Evolutionary conservation across 2,888 invertebrate genomes (phyloP).

Genomic region (Peribatodes rhomboidaria): DNA sequence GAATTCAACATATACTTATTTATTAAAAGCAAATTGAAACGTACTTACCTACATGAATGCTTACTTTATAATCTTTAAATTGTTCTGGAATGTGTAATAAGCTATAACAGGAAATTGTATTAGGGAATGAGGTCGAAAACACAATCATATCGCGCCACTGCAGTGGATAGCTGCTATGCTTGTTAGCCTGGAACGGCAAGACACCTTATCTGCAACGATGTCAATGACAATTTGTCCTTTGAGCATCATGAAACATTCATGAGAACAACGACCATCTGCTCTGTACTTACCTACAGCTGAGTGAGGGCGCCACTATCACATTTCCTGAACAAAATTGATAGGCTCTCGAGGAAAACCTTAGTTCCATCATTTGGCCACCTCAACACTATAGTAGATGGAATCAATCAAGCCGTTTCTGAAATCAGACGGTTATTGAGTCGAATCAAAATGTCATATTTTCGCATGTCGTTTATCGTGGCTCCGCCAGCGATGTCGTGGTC

Average conservation of each 20-base stretch:
- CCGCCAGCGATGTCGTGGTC: constrained; percentile 61
- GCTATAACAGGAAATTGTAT: constrained; percentile 44
- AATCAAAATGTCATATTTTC: constrained; percentile 66
- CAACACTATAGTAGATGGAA: neutral
- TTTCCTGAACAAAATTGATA: neutral
- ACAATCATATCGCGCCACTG: constrained; percentile 26
- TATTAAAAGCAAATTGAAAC: neutral
- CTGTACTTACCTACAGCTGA: neutral
- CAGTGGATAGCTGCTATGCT: neutral
- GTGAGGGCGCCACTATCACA: neutral
- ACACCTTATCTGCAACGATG: constrained; percentile 23
- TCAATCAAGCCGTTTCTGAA: constrained; percentile 16
- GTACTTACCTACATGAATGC: neutral
- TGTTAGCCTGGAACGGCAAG: constrained; percentile 10
- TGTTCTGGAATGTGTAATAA: constrained; percentile 37
- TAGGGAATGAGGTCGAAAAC: constrained; percentile 44
- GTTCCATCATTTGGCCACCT: neutral
- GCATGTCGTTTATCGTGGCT: constrained; percentile 60
- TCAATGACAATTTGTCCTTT: constrained; percentile 28
- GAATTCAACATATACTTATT: too few relatives aligned
- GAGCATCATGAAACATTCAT: constrained; percentile 30
- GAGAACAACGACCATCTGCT: neutral
- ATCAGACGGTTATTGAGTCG: constrained; percentile 45
- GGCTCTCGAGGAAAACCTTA: neutral
- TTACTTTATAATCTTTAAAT: constrained; percentile 21